Base-by-base conservation (phyloP, 2,113 vertebrate genomes). In the Malurus melanocephalus region DNA sequence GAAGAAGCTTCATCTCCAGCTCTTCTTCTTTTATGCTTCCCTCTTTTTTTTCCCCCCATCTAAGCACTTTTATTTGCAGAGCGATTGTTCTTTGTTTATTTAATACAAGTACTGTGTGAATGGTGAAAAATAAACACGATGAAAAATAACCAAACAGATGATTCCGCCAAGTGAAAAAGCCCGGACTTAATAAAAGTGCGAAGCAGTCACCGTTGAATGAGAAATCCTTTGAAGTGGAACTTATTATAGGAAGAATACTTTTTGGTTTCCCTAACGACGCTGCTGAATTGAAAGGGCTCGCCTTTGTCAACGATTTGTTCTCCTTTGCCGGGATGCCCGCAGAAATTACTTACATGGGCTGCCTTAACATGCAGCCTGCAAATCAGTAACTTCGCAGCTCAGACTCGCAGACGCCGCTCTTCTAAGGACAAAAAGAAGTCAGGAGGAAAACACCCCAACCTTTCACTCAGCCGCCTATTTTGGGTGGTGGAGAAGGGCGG, bases 251-350 rank as follows among this genome's bases (percentile, higher is more conserved):
- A 98, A 97, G 97, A 98, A 99, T 99, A 99, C 97, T 99, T 99
- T 92, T 96, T 94, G 98, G 99, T 99, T 99, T 98, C 98, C 99
- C 98, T 98, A 99, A 99, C 99, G 98, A 99, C 99, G 98, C 98
- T 76, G 97, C 97, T 99, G 98, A 99, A 99, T 98, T 97, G 98
- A 98, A 98, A 99, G 98, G 98, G 97, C 98, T 94, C 97, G 96
- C 98, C 98, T 99, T 99, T 99, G 99, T 99, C 98, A 98, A 96
- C 98, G 99, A 99, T 99, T 99, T 99, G 99, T 99, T 99, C 99
- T 99, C 99, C 99, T 99, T 99, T 98, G 98, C 98, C 97, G 97
- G 98, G 98, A 98, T 98, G 98, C 98, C 98, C 97, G 98, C 97
- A 98, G 98, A 98, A 99, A 98, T 98, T 98, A 98, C 98, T 98